Percentiles rank a stretch among this genome's conserved stretches.
phyloP scores from a whole-genome alignment of 2,113 vertebrate genomes.

The Gymnogyps californianus region DNA sequence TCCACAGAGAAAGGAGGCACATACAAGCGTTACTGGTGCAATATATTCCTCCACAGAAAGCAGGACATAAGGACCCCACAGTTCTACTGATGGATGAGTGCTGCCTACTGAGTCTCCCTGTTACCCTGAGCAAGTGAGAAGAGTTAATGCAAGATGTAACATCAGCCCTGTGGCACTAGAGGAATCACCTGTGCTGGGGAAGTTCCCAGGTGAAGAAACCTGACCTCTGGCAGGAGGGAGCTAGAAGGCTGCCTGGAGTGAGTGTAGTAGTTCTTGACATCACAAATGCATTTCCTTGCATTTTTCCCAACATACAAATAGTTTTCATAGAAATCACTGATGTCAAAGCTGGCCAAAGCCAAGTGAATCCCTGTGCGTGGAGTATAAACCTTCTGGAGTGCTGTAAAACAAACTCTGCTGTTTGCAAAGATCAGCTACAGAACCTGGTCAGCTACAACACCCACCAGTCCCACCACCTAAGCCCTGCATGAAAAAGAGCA shows the following conservation, averaged over 20 bases:
- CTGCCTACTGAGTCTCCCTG: not conserved
- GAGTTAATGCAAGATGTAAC: not conserved
- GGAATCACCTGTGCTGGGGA: not conserved
- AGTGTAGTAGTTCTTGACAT: not conserved
- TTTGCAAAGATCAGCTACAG: not conserved
- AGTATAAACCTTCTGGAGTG: not conserved
- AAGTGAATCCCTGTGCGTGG: not conserved
- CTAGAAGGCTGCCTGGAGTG: not conserved
- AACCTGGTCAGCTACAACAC: not conserved
- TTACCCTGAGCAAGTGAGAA: not conserved
- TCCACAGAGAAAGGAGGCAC: not conserved
- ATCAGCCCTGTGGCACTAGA: not conserved
- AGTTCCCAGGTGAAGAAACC: not conserved
- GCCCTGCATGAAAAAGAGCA: not conserved
- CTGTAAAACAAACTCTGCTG: not conserved
- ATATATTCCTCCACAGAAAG: not conserved
- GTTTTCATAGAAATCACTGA: not conserved
- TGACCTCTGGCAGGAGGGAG: not conserved
- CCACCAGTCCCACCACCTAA: not conserved
- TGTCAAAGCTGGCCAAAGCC: not conserved
- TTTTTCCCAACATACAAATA: not conserved
- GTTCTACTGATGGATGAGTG: fast-evolving
- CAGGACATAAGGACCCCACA: not conserved
- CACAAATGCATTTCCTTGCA: not conserved
- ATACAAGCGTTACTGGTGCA: fast-evolving